phyloP scores from a whole-genome alignment of 2,888 invertebrate species.

The Metopia argyrocephala region DNA sequence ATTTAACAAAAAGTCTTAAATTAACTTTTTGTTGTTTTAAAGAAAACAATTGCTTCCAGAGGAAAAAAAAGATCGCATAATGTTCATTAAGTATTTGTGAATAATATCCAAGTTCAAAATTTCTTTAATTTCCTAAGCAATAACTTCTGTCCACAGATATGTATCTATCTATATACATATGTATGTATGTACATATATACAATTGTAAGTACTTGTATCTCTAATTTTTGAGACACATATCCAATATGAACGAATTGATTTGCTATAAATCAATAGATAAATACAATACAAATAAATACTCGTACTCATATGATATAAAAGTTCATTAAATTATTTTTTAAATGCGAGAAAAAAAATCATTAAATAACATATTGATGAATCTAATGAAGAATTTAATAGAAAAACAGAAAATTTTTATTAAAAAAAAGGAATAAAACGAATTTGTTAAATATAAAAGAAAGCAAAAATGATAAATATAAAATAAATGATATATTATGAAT shows the following conservation, averaged over 20 bases:
- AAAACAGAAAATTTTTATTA: conserved; percentile 11
- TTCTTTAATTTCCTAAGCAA: too few relatives aligned
- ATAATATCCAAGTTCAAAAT: too few relatives aligned
- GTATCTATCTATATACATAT: too few relatives aligned
- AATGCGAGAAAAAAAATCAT: conserved; percentile 22
- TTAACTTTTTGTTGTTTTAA: too few relatives aligned
- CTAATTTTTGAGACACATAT: neutral
- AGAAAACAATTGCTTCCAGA: too few relatives aligned
- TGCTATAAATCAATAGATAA: conserved; percentile 21
- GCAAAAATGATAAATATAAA: neutral
- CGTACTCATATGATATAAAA: conserved; percentile 26
- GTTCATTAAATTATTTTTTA: conserved; percentile 37
- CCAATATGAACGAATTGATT: neutral
- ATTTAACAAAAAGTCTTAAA: too few relatives aligned
- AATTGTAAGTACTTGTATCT: neutral
- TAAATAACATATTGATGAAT: neutral
- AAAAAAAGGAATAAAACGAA: conserved; percentile 44
- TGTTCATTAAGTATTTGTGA: too few relatives aligned
- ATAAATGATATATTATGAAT: too few relatives aligned
- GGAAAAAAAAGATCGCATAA: too few relatives aligned
- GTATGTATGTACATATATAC: too few relatives aligned
- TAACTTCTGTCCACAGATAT: too few relatives aligned
- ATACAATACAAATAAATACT: too few relatives aligned
- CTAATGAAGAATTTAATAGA: neutral
- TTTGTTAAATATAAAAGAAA: conserved; percentile 31